Conservation (phyloP, 2,888 invertebrate species). For the Chydorus sphaericus region DNA sequence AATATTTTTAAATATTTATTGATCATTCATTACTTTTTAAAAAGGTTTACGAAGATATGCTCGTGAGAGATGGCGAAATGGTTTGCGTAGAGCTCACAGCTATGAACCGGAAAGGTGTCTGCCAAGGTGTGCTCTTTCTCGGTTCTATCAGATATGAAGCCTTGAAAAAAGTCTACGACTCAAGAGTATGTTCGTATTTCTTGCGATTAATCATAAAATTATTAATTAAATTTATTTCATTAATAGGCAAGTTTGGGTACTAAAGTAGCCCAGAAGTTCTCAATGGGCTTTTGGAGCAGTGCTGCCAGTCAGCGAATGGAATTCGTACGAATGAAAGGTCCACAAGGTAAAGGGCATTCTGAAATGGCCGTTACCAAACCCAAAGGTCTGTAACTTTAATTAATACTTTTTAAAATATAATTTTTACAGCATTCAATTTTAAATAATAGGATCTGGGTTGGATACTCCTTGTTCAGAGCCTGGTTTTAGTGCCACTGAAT, state of each 20-base stretch:
- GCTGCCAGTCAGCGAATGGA: conserved; percentile 66
- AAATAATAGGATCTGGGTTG: conserved; percentile 49
- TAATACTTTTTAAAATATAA: background rate
- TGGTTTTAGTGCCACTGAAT: conserved; percentile 63
- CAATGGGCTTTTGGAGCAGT: conserved; percentile 73
- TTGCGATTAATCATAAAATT: background rate
- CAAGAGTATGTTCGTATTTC: conserved; percentile 48
- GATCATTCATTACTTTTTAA: conserved; percentile 9
- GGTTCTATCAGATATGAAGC: conserved; percentile 97
- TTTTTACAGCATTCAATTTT: background rate
- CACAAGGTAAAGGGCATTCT: conserved; percentile 87
- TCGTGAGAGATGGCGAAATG: conserved; percentile 96
- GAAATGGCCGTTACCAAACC: conserved; percentile 93
- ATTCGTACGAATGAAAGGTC: conserved; percentile 96
- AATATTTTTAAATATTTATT: background rate
- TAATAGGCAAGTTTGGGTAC: conserved; percentile 82
- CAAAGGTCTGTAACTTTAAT: conserved; percentile 34
- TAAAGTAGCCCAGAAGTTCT: conserved; percentile 90
- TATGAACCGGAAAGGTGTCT: conserved; percentile 65
- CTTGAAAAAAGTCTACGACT: conserved; percentile 83
- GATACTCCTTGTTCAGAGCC: conserved; percentile 92
- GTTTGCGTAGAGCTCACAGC: conserved; percentile 96
- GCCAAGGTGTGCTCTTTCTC: conserved; percentile 88
- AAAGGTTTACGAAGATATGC: conserved; percentile 83
- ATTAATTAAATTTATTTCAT: conserved; percentile 23